phyloP scores from a whole-genome alignment of 1,140 invertebrate genomes.

The Lepidurus packardi region DNA sequence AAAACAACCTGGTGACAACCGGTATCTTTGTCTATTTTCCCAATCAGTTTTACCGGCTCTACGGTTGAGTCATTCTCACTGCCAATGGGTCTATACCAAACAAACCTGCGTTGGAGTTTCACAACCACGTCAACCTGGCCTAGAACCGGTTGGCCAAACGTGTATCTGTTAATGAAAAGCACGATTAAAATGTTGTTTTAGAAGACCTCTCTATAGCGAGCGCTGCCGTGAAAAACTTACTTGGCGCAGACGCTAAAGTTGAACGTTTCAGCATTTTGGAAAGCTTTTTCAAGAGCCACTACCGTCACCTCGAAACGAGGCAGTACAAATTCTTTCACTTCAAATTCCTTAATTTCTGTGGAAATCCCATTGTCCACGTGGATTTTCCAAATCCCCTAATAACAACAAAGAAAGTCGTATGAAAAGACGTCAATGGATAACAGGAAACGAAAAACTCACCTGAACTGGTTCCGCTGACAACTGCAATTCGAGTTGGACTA shows the following conservation, averaged over 20 bases:
- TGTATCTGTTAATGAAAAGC: too few relatives aligned
- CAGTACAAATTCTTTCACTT: conserved; percentile 57
- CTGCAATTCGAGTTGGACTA: conserved; percentile 51
- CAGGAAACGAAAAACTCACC: conserved; percentile 41
- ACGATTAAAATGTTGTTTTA: too few relatives aligned
- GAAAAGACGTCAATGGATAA: not conserved
- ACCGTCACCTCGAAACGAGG: conserved; percentile 61
- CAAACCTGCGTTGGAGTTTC: not conserved
- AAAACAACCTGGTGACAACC: not conserved
- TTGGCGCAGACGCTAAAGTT: conserved; percentile 8
- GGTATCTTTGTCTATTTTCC: not conserved
- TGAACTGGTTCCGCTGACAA: conserved; percentile 51
- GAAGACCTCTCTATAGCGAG: too few relatives aligned
- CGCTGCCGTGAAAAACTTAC: too few relatives aligned
- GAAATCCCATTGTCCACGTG: conserved; percentile 46
- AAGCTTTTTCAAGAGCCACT: conserved; percentile 54
- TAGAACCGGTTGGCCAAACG: conserved; percentile 39
- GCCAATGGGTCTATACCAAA: not conserved
- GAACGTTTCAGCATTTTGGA: conserved; percentile 44
- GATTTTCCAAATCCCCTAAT: conserved; percentile 55
- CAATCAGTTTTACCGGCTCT: not conserved
- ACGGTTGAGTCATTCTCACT: not conserved
- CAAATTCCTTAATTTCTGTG: conserved; percentile 44
- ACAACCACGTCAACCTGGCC: conserved; percentile 31
- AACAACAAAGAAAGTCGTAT: conserved; percentile 11